Conservation (phyloP, 2,888 invertebrate species). For the Laspeyria flexula region DNA sequence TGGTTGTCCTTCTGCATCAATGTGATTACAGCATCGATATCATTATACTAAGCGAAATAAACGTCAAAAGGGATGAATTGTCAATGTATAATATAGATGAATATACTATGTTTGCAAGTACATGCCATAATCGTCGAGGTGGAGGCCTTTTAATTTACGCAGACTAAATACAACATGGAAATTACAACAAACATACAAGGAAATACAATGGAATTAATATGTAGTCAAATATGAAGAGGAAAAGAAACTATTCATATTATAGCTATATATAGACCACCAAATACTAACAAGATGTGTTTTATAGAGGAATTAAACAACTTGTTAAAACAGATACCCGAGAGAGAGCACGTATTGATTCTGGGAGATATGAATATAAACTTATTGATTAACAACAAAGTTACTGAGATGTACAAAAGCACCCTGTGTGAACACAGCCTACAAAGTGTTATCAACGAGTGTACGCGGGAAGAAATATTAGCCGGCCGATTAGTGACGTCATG, state of each 20-base stretch:
- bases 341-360: background rate
- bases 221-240: background rate
- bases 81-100: background rate
- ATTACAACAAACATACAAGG: background rate
- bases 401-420: too few relatives aligned
- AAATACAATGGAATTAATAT: background rate
- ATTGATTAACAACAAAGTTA: too few relatives aligned
- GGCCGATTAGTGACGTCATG: too few relatives aligned
- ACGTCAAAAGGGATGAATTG: background rate
- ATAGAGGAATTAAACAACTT: background rate
- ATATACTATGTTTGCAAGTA: background rate
- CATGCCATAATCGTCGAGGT: background rate
- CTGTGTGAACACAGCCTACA: too few relatives aligned
- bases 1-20: background rate
- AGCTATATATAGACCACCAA: constrained; percentile 5
- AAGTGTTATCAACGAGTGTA: too few relatives aligned
- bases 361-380: too few relatives aligned
- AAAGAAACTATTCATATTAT: background rate
- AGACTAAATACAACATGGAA: background rate
- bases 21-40: background rate
- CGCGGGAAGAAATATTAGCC: too few relatives aligned
- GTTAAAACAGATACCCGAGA: background rate
- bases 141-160: background rate
- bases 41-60: background rate
- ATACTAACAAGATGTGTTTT: background rate